Evolutionary conservation across 1,140 invertebrate genomes (phyloP).

Genomic region (Philaenus spumarius): DNA sequence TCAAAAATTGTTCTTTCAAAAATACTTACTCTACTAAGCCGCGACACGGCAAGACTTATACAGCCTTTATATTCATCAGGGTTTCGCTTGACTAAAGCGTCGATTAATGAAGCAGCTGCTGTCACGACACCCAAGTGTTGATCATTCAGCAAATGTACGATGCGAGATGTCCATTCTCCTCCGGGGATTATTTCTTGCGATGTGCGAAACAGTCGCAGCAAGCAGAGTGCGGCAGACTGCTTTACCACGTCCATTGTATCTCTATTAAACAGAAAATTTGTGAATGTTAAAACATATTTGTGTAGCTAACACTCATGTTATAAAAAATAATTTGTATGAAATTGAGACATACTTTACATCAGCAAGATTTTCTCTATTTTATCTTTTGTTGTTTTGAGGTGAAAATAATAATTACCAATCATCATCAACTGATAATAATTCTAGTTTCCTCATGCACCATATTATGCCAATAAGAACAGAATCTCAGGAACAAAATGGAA

Average conservation of each 20-base stretch:
- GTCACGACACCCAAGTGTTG: constrained; percentile 99
- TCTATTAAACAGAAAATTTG: constrained; percentile 44
- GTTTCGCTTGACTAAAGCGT: constrained; percentile 96
- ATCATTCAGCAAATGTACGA: constrained; percentile 98
- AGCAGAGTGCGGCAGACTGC: constrained; percentile 96
- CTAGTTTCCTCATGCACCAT: too few relatives aligned
- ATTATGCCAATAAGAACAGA: too few relatives aligned
- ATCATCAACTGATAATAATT: too few relatives aligned
- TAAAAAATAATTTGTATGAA: too few relatives aligned
- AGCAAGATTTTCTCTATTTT: too few relatives aligned
- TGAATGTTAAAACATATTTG: too few relatives aligned
- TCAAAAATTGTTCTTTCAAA: too few relatives aligned
- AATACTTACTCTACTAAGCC: constrained; percentile 76
- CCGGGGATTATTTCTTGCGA: constrained; percentile 92
- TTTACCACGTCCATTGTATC: constrained; percentile 99
- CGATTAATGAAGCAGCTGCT: constrained; percentile 95
- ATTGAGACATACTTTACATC: too few relatives aligned
- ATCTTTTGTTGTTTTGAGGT: too few relatives aligned
- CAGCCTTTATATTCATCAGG: constrained; percentile 99
- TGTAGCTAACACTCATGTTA: too few relatives aligned
- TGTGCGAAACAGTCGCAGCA: constrained; percentile 88
- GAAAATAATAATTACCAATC: too few relatives aligned
- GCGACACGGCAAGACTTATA: constrained; percentile 94
- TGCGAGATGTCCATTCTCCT: constrained; percentile 97
- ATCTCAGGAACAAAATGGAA: too few relatives aligned